These are phyloP conservation scores for Neodiprion virginianus DNA, from an alignment of 1,140 invertebrate species.

Conservation along the genomic window DNA sequence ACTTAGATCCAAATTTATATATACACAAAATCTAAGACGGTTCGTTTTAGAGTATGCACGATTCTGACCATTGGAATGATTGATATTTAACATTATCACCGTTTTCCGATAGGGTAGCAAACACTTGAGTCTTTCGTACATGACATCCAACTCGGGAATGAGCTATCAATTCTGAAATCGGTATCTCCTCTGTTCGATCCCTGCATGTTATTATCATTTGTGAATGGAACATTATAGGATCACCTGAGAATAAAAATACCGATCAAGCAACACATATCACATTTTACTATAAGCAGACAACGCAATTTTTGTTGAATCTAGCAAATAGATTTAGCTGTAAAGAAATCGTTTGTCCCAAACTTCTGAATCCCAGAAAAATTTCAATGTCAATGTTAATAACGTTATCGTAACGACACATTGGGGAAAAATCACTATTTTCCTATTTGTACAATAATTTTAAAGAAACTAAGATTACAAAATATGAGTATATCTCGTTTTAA, in stretches of 20 bases:
- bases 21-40: background rate
- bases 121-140: constrained; percentile 60
- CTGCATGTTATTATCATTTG: constrained; percentile 63
- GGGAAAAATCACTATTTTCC: too few species aligned
- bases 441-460: too few species aligned
- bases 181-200: constrained; percentile 47
- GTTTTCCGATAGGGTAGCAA: constrained; percentile 52
- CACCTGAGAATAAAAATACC: constrained; percentile 54
- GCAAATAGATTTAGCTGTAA: background rate
- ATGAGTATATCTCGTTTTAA: too few species aligned
- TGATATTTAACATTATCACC: constrained; percentile 50
- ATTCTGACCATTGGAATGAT: constrained; percentile 58
- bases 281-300: constrained; percentile 10
- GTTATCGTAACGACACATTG: too few species aligned
- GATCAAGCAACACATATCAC: background rate
- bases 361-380: too few species aligned
- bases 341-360: too few species aligned
- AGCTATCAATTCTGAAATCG: constrained; percentile 46
- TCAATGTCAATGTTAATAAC: too few species aligned
- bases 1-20: background rate
- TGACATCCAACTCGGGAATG: constrained; percentile 56
- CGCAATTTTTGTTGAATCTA: constrained; percentile 4
- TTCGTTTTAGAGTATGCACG: constrained; percentile 20
- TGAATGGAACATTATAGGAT: constrained; percentile 66
- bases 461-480: too few species aligned